Evolutionary conservation across 2,797 vertebrate species (phyloP).

Genomic region (Urophycis tenuis): DNA sequence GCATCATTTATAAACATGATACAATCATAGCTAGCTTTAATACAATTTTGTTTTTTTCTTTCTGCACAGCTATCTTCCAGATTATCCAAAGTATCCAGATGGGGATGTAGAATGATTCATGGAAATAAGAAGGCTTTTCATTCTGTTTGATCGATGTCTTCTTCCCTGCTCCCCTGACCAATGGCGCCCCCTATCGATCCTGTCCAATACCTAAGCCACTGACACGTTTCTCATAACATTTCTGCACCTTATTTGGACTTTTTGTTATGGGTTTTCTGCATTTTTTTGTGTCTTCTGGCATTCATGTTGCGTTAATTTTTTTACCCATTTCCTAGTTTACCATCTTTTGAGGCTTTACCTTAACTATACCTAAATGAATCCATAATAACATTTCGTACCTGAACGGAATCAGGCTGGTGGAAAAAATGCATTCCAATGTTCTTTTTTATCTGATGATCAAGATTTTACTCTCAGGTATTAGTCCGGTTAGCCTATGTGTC

Average conservation of each 20-base stretch:
- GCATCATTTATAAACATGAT: background rate
- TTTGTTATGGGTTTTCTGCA: background rate
- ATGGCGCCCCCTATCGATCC: background rate
- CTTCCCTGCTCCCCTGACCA: background rate
- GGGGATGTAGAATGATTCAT: conserved; percentile 62
- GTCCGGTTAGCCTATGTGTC: background rate
- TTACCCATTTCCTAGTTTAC: background rate
- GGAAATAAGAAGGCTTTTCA: background rate
- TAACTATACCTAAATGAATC: background rate
- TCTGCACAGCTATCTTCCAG: conserved; percentile 71
- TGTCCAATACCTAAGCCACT: background rate
- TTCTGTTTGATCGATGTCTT: conserved; percentile 12
- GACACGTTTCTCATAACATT: background rate
- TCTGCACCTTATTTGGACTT: conserved; percentile 2
- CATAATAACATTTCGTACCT: background rate
- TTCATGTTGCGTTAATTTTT: background rate
- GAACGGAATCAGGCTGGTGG: background rate
- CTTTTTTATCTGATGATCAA: background rate
- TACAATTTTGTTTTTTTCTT: background rate
- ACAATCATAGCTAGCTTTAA: background rate
- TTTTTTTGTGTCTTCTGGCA: background rate
- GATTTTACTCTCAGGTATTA: conserved; percentile 1
- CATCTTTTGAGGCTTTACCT: background rate
- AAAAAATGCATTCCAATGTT: conserved; percentile 3
- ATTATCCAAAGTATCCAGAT: conserved; percentile 78